phyloP scores from a whole-genome alignment of 2,888 invertebrate genomes.

The Drosophila acutilabella region DNA sequence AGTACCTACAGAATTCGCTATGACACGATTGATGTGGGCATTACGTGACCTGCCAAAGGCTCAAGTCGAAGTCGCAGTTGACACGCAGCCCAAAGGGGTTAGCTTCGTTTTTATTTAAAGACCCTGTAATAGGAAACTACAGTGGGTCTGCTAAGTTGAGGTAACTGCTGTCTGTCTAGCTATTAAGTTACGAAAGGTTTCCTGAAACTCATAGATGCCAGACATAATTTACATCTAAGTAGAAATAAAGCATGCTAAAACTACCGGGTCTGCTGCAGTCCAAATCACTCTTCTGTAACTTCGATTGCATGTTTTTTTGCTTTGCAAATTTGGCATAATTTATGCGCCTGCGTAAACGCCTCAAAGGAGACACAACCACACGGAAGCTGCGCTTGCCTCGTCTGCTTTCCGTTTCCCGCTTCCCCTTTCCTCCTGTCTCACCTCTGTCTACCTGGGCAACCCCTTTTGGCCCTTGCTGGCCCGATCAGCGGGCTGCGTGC shows the following conservation, averaged over 20 bases:
- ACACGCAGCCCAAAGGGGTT: slow-evolving; percentile 56
- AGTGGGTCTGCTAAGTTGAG: neutral
- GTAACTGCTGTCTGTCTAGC: too few relatives aligned
- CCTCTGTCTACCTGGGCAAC: slow-evolving; percentile 51
- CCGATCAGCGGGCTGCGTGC: slow-evolving; percentile 54
- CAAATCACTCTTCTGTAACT: neutral
- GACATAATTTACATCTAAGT: neutral
- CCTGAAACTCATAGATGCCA: too few relatives aligned
- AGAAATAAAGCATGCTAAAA: neutral
- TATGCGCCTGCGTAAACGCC: slow-evolving; percentile 83
- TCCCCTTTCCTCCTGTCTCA: neutral
- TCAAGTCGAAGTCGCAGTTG: slow-evolving; percentile 12
- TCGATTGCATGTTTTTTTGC: slow-evolving; percentile 2
- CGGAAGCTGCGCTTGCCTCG: slow-evolving; percentile 44
- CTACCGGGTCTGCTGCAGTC: neutral
- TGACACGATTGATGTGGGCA: slow-evolving; percentile 78
- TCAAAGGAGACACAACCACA: slow-evolving; percentile 43
- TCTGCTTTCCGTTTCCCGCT: neutral
- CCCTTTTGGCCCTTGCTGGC: slow-evolving; percentile 31
- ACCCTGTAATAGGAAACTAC: neutral
- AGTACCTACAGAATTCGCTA: slow-evolving; percentile 39
- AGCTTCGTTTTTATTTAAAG: slow-evolving; percentile 7
- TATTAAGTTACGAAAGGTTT: too few relatives aligned
- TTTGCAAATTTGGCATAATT: slow-evolving; percentile 67
- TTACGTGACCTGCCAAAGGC: slow-evolving; percentile 77